Evolutionary conservation across 2,113 vertebrate genomes (phyloP), one percentile per base, ranked within the genome.

Genomic region (Phoenicopterus ruber): DNA sequence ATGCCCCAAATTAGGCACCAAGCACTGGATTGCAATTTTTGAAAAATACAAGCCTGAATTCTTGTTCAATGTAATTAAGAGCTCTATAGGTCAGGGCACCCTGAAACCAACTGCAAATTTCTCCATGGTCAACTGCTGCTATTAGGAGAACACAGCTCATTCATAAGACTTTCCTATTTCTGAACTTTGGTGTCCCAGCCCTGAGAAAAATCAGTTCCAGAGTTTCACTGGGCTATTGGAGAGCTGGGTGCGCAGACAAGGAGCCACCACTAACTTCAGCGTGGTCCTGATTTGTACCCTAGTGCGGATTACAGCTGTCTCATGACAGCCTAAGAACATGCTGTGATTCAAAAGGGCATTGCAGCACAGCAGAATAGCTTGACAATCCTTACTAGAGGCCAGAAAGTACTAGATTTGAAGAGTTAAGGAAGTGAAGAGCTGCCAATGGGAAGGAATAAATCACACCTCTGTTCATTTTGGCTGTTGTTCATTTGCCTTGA

Each of bases 401-500:
- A 81, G 52, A 96, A 91, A 92, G 52, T 78, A 69, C 49, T 74
- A 57, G 77, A 82, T 63, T 61, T 71, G 55, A 86, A 93, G 76
- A 90, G 46, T 71, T 86, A 82, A 69, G 77, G 83, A 94, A 88
- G 26, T 67, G 63, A 93, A 90, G 62, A 86, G n/a, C 28, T 95
- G 90, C 71, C 88, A 94, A 9, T 54, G 54, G 55, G 57, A 89
- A 95, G 57, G 84, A 89, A 44, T 71, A 96, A 91, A 91, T 91
- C 84, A 82, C 49, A 82, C 25, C 65, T 52, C 29, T 1, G 1
- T 82, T 93, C 70, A 36, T 89, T 87, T 69, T 96, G 95, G 89
- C 91, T 72, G 57, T 87, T 65, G 69, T 57, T 94, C 84, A 93
- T 91, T 94, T 95, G 94, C 93, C 91, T 93, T 44, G 47, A 93